These are phyloP conservation scores for Euzetes globulus DNA, from an alignment of 2,888 invertebrate genomes.

Conservation along the genomic window DNA sequence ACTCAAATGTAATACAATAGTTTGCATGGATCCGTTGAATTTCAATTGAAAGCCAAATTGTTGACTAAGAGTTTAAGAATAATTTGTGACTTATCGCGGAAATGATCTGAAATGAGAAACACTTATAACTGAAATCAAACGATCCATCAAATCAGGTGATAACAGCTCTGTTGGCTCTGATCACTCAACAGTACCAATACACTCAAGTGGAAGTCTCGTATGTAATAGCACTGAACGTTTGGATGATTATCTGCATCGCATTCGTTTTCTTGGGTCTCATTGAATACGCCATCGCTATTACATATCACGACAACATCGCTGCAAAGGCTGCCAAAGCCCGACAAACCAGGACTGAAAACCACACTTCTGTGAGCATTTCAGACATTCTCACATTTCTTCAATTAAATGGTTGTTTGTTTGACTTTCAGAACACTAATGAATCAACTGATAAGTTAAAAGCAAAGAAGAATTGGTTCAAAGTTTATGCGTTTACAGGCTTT, in stretches of 20 bases:
- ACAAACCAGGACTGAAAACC: background rate
- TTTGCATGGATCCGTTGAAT: no score
- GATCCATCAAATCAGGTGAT: slow-evolving; percentile 46
- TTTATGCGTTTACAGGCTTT: background rate
- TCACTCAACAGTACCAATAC: slow-evolving; percentile 41
- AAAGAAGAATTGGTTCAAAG: background rate
- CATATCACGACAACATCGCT: slow-evolving; percentile 10
- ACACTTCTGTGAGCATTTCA: background rate
- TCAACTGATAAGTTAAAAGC: background rate
- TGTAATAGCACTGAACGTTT: slow-evolving; percentile 44
- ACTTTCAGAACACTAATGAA: slow-evolving; percentile 4
- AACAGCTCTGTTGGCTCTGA: slow-evolving; percentile 67
- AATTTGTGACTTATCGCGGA: background rate
- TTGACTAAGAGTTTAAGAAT: no score
- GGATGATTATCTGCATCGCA: slow-evolving; percentile 43
- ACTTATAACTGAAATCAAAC: background rate
- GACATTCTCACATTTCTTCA: background rate
- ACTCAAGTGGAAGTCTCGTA: slow-evolving; percentile 44
- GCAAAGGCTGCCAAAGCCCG: background rate
- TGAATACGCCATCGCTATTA: slow-evolving; percentile 43
- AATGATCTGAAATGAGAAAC: background rate
- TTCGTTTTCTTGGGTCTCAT: slow-evolving; percentile 43
- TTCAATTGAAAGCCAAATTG: no score
- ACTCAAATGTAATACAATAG: background rate
- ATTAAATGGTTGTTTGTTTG: no score